Base-by-base conservation (phyloP, 1,140 invertebrate species). In the Eubasilissa regina region DNA sequence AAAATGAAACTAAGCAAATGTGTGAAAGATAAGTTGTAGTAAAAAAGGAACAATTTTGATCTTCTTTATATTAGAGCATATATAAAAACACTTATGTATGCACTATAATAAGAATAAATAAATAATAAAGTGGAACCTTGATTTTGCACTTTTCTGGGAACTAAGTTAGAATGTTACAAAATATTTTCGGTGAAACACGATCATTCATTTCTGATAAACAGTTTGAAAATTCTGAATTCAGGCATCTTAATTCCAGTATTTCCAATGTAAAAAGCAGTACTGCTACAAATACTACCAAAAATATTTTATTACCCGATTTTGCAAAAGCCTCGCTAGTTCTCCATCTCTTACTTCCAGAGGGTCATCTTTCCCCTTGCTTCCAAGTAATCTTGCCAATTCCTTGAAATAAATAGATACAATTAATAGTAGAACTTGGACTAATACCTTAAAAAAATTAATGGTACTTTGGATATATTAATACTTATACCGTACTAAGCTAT, bases 301-400 rank as follows among this genome's bases (percentile, higher is more conserved):
- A 17, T 0, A 17, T 12, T 47, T 19, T 9, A 80, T 66, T 70
- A 80, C 79, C 55, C 55, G 76, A 45, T 58, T 75, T 72, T 80
- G 79, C 21, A 80, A 44, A 48, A 76, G 56, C 10, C 62, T 48
- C 12, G 79, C 79, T 12, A 72, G 19, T 60, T 70, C 60, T 4
- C 53, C 25, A 76, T 80, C 79, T 72, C 64, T 76, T 13, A 25
- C 11, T 51, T 80, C 74, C 15, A 76, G 9, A 10, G 21, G 35
- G 21, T 60, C 66, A 15, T 76, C 53, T 15, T 47, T 45, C 12
- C 70, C 45, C 25, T 72, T 48, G 8, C 35, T 64, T n/a, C 60
- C 35, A n/a, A 80, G 73, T 48, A 35, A 17, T 62, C 74, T 15
- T 0, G 79, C 79, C 10, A 80, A 72, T 77, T 80, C 74, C 79